These are phyloP conservation scores for Cylindroiulus punctatus DNA, from an alignment of 2,888 invertebrate species.

Conservation along the genomic window DNA sequence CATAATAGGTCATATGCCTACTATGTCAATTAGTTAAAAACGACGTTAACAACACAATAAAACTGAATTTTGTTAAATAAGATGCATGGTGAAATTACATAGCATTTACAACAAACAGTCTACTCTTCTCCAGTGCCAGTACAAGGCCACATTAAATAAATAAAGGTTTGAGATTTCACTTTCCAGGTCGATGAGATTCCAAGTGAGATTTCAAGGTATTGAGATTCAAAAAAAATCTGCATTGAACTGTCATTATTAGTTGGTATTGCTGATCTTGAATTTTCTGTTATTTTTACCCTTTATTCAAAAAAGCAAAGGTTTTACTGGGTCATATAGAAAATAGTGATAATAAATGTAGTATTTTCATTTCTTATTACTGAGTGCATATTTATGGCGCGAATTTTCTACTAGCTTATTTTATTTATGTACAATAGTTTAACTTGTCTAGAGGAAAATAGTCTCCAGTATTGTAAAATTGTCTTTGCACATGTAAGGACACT, in stretches of 20 bases:
- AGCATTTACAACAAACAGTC: not conserved
- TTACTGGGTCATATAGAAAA: no score
- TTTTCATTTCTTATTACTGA: not conserved
- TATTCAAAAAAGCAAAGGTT: not conserved
- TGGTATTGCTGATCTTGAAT: not conserved
- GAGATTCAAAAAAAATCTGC: not conserved
- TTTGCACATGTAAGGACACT: conserved; percentile 7
- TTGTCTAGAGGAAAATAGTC: not conserved
- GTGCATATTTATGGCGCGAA: not conserved
- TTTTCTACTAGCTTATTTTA: not conserved
- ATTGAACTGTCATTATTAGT: not conserved
- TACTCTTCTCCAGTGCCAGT: not conserved
- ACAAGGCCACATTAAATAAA: conserved; percentile 28
- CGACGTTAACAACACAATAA: conserved; percentile 7
- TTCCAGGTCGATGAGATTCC: not conserved
- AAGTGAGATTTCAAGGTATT: no score
- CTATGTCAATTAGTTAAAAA: conserved; percentile 4
- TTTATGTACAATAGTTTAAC: not conserved
- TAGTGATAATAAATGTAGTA: no score
- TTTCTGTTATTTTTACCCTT: not conserved
- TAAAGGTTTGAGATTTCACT: not conserved
- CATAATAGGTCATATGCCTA: not conserved
- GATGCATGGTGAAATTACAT: not conserved
- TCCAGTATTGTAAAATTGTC: not conserved
- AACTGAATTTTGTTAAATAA: conserved; percentile 10